These are phyloP conservation scores for Aplocera efformata DNA, from an alignment of 2,888 invertebrate genomes.

Conservation along the genomic window DNA sequence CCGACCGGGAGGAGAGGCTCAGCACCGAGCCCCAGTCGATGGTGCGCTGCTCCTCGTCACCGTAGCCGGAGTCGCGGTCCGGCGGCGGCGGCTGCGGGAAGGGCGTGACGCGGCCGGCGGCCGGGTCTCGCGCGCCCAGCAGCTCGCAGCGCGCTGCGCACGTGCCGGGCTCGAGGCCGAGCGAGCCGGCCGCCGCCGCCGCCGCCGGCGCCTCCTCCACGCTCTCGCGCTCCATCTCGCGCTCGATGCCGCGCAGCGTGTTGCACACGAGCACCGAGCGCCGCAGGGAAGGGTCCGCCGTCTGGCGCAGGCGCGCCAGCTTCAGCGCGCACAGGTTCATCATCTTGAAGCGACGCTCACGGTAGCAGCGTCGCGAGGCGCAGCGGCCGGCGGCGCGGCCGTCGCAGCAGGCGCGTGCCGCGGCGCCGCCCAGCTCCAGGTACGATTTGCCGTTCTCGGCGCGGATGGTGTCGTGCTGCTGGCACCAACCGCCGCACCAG, in stretches of 20 bases:
- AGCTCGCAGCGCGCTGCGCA: constrained; percentile 82
- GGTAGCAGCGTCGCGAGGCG: constrained; percentile 89
- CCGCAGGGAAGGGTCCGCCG: constrained; percentile 92
- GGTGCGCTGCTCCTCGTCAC: constrained; percentile 88
- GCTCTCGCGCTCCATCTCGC: constrained; percentile 90
- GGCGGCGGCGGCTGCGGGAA: constrained; percentile 80
- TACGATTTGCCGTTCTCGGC: constrained; percentile 95
- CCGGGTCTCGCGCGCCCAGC: constrained; percentile 70
- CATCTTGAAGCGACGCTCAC: constrained; percentile 92
- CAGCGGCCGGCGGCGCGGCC: constrained; percentile 87
- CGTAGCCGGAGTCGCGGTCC: constrained; percentile 88
- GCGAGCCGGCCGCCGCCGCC: constrained; percentile 50
- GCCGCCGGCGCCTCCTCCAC: constrained; percentile 78
- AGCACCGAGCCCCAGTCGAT: constrained; percentile 96
- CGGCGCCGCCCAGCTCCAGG: constrained; percentile 89
- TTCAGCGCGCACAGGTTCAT: constrained; percentile 96
- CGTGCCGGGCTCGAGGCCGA: constrained; percentile 64
- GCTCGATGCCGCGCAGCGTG: constrained; percentile 92
- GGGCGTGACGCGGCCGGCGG: constrained; percentile 84
- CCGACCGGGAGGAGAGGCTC: constrained; percentile 91
- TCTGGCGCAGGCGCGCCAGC: constrained; percentile 91
- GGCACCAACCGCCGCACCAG: constrained; percentile 79
- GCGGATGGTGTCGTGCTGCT: constrained; percentile 89
- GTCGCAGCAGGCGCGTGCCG: constrained; percentile 89
- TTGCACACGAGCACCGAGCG: constrained; percentile 96